These are phyloP conservation scores for Linhomoeus sp. DNA, from an alignment of 2,888 invertebrate genomes.

Conservation along the genomic window DNA sequence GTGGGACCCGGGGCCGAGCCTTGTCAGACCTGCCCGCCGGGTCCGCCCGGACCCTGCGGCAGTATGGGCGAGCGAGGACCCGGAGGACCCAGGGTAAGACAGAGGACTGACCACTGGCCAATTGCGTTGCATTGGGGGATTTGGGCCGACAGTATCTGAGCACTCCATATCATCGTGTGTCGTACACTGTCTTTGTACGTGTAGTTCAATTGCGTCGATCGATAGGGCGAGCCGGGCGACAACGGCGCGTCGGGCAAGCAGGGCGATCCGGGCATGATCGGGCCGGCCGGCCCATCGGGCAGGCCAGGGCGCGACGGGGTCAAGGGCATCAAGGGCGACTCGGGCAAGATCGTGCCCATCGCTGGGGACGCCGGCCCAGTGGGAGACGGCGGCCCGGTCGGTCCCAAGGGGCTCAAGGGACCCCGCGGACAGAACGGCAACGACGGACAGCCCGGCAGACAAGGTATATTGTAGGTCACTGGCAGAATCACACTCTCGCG, in stretches of 20 bases:
- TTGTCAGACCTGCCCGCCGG: conserved; percentile 24
- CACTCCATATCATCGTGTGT: too few relatives aligned
- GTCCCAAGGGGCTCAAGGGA: background rate
- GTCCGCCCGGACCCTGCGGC: conserved; percentile 18
- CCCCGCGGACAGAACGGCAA: background rate
- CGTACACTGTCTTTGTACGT: too few relatives aligned
- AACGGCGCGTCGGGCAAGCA: background rate
- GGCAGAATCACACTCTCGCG: too few relatives aligned
- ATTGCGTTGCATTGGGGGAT: too few relatives aligned
- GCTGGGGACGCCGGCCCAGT: background rate
- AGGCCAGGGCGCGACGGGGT: conserved; percentile 14
- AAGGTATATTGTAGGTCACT: too few relatives aligned
- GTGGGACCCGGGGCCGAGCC: conserved; percentile 14
- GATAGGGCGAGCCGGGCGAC: too few relatives aligned
- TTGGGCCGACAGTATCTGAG: too few relatives aligned
- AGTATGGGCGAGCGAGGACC: background rate
- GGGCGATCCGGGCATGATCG: conserved; percentile 2
- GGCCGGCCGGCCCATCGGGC: conserved; percentile 15
- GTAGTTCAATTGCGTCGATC: too few relatives aligned
- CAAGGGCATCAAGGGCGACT: conserved; percentile 12
- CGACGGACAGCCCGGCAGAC: background rate
- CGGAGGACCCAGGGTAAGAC: too few relatives aligned
- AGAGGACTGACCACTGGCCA: too few relatives aligned
- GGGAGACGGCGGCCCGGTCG: background rate
- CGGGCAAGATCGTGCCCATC: conserved; percentile 2